phyloP scores from a whole-genome alignment of 2,888 invertebrate genomes.

The Agrochola macilenta region DNA sequence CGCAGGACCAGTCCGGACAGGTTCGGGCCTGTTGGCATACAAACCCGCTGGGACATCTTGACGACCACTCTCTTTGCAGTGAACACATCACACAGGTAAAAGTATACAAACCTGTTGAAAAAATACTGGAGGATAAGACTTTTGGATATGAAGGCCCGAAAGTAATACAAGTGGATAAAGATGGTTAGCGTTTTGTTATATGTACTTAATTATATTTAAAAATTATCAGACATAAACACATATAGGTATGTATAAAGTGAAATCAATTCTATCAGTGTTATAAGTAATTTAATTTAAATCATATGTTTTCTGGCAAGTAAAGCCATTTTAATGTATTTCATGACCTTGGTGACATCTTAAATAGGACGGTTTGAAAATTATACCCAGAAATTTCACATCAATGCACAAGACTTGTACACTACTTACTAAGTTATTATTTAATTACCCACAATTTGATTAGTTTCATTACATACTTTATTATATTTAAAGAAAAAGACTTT shows the following conservation, averaged over 20 bases:
- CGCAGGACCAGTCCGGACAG: conserved; percentile 52
- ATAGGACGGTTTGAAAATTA: background rate
- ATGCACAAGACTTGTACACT: background rate
- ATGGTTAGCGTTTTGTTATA: background rate
- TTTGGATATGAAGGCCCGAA: background rate
- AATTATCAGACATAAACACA: background rate
- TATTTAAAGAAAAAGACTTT: conserved; percentile 2
- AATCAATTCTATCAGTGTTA: background rate
- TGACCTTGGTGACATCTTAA: background rate
- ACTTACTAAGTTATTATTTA: background rate
- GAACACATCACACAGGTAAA: conserved; percentile 23
- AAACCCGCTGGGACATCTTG: conserved; percentile 52
- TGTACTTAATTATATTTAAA: background rate
- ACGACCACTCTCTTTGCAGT: conserved; percentile 20
- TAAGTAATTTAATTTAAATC: background rate
- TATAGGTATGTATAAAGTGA: background rate
- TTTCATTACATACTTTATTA: background rate
- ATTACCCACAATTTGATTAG: background rate
- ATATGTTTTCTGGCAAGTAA: background rate
- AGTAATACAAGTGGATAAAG: background rate
- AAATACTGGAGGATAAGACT: background rate
- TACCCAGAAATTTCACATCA: background rate
- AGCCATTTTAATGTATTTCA: background rate
- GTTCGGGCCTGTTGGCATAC: conserved; percentile 57
- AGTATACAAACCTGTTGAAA: background rate